These are phyloP conservation scores for Cephalopachus bancanus DNA, from an alignment of 2,797 vertebrate species.

Conservation along the genomic window DNA sequence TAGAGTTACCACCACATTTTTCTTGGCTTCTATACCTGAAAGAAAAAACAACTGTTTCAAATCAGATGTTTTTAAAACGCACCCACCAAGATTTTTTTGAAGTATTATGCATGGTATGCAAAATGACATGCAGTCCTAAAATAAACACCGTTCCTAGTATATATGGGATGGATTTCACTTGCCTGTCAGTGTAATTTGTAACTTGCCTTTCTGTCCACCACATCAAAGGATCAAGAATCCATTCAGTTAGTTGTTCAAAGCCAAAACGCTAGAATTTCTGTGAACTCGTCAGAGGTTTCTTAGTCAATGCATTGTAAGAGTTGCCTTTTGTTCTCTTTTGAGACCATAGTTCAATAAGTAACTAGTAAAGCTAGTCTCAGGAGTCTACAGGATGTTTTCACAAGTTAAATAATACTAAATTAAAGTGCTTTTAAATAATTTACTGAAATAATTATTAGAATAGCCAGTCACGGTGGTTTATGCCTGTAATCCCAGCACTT, in stretches of 20 bases:
- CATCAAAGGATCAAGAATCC: conserved; percentile 68
- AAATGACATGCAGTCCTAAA: conserved; percentile 55
- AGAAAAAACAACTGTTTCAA: conserved; percentile 77
- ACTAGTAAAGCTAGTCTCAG: conserved; percentile 31
- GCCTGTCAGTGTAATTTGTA: conserved; percentile 54
- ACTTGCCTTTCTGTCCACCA: conserved; percentile 59
- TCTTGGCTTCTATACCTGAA: conserved; percentile 94
- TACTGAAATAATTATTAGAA: conserved; percentile 32
- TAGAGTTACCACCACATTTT: conserved; percentile 90
- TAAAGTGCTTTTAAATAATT: conserved; percentile 37
- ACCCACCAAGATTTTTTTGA: conserved; percentile 3
- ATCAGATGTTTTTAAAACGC: conserved; percentile 62
- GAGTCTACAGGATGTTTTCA: conserved; percentile 34
- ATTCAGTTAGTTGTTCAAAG: conserved; percentile 59
- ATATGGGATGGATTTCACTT: conserved; percentile 48
- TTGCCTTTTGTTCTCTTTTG: conserved; percentile 59
- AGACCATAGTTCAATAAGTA: conserved; percentile 56
- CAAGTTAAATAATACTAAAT: conserved; percentile 14
- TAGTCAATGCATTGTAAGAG: not conserved
- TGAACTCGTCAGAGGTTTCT: conserved; percentile 22
- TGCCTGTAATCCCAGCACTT: too few relatives aligned
- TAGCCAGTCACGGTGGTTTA: too few relatives aligned
- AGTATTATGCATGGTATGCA: conserved; percentile 19
- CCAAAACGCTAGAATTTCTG: conserved; percentile 60
- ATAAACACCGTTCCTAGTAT: not conserved